These are phyloP conservation scores for Callocephalon fimbriatum DNA, from an alignment of 2,113 vertebrate genomes.

Conservation along the genomic window DNA sequence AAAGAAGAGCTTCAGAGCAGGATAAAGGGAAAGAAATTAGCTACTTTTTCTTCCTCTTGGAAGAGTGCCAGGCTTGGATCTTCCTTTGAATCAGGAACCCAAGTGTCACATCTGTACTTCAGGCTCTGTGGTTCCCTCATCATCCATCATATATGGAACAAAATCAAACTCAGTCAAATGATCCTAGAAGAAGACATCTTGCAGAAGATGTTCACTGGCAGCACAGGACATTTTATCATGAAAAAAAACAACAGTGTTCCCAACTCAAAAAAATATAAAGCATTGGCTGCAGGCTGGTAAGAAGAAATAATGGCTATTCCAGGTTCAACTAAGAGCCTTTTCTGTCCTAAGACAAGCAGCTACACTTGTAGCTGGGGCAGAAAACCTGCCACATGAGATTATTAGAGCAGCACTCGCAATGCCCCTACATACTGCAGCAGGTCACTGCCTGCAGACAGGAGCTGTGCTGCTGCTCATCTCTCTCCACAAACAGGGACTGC, in stretches of 20 bases:
- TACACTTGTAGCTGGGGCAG: neutral
- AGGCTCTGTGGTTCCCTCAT: neutral
- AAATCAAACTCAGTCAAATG: neutral
- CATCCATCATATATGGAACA: neutral
- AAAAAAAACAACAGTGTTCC: fast-evolving
- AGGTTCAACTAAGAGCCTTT: neutral
- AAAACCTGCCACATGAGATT: neutral
- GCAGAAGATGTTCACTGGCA: neutral
- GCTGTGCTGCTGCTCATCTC: neutral
- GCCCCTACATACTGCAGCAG: fast-evolving
- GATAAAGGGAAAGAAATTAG: neutral
- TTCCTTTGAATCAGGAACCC: neutral
- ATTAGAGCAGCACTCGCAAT: fast-evolving
- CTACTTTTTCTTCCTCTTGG: neutral
- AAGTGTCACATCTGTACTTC: fast-evolving
- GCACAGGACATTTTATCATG: fast-evolving
- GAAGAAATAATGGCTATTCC: neutral
- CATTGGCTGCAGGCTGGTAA: neutral
- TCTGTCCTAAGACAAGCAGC: fast-evolving
- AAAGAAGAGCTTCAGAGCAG: neutral
- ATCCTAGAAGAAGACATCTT: neutral
- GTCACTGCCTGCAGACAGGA: neutral
- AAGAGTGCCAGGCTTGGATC: neutral
- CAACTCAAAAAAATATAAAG: neutral
- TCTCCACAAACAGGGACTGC: neutral